phyloP scores from a whole-genome alignment of 2,797 vertebrate species.

The Sphaeramia orbicularis region DNA sequence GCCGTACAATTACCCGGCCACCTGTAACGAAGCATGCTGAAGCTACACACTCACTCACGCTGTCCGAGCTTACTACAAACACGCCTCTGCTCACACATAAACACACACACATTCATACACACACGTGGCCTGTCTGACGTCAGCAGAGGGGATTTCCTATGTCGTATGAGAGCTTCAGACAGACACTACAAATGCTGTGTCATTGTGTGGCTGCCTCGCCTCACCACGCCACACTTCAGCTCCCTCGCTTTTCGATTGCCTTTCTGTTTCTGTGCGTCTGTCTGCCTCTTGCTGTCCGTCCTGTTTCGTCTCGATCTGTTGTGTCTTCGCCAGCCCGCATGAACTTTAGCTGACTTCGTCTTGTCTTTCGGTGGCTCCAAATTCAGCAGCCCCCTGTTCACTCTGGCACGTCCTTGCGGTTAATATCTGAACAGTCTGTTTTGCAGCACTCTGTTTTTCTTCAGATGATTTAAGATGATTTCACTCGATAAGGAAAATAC shows the following conservation, averaged over 20 bases:
- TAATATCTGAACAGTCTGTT: background rate
- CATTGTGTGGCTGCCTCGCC: slow-evolving; percentile 73
- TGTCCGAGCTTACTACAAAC: slow-evolving; percentile 64
- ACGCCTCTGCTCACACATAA: slow-evolving; percentile 56
- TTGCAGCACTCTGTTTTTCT: background rate
- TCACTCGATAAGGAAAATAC: slow-evolving; percentile 13
- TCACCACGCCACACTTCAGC: slow-evolving; percentile 57
- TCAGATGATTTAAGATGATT: slow-evolving; percentile 6
- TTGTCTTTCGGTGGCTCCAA: slow-evolving; percentile 7
- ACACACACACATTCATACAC: slow-evolving; percentile 53
- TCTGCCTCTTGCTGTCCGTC: slow-evolving; percentile 39
- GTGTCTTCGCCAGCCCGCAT: slow-evolving; percentile 34
- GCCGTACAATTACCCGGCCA: slow-evolving; percentile 1
- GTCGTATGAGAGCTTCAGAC: slow-evolving; percentile 73
- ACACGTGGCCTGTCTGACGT: slow-evolving; percentile 80
- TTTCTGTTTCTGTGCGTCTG: slow-evolving; percentile 33
- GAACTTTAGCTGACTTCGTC: slow-evolving; percentile 66
- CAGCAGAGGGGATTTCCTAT: slow-evolving; percentile 82
- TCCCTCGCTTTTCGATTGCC: slow-evolving; percentile 52
- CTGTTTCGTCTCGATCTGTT: slow-evolving; percentile 13
- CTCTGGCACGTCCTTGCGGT: background rate
- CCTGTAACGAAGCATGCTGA: slow-evolving; percentile 34
- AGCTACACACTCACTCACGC: slow-evolving; percentile 37
- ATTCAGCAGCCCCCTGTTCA: slow-evolving; percentile 13
- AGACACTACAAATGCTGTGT: slow-evolving; percentile 82